These are phyloP conservation scores for Wasmannia auropunctata DNA, from an alignment of 1,140 invertebrate genomes.

Conservation along the genomic window DNA sequence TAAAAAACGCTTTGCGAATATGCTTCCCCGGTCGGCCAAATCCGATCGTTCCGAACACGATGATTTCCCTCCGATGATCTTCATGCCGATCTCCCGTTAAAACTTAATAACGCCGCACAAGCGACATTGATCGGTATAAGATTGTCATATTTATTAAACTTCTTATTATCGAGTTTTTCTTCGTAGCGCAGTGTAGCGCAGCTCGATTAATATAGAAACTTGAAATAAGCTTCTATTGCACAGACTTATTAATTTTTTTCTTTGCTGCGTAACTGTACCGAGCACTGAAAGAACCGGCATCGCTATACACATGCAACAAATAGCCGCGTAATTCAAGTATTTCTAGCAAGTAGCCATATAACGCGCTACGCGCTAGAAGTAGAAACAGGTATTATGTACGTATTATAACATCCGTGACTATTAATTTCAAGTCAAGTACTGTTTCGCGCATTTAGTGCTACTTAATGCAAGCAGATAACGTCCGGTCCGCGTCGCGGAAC, in stretches of 20 bases:
- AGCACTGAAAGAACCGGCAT: not conserved
- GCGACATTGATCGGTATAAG: slow-evolving; percentile 10
- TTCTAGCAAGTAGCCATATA: not conserved
- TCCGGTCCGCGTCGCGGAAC: slow-evolving; percentile 1
- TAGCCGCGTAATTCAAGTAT: not conserved
- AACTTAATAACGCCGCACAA: slow-evolving; percentile 48
- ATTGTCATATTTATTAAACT: slow-evolving; percentile 23
- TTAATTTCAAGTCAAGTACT: slow-evolving; percentile 36
- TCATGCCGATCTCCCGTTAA: slow-evolving; percentile 34
- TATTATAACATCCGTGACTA: not conserved
- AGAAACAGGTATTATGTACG: not conserved
- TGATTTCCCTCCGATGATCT: slow-evolving; percentile 44
- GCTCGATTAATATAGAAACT: not conserved
- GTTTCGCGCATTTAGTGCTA: slow-evolving; percentile 13
- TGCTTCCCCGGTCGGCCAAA: slow-evolving; percentile 21
- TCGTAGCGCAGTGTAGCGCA: not conserved
- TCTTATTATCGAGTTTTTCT: slow-evolving; percentile 4
- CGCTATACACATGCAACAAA: not conserved
- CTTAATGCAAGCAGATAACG: slow-evolving; percentile 24
- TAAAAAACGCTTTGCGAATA: slow-evolving; percentile 57
- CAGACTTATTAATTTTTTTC: not conserved
- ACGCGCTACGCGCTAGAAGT: not conserved
- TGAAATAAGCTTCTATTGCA: not conserved
- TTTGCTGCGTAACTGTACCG: not conserved
- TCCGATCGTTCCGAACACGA: slow-evolving; percentile 47